Base-by-base conservation (phyloP, 1,140 invertebrate genomes). In the Artemia franciscana region DNA sequence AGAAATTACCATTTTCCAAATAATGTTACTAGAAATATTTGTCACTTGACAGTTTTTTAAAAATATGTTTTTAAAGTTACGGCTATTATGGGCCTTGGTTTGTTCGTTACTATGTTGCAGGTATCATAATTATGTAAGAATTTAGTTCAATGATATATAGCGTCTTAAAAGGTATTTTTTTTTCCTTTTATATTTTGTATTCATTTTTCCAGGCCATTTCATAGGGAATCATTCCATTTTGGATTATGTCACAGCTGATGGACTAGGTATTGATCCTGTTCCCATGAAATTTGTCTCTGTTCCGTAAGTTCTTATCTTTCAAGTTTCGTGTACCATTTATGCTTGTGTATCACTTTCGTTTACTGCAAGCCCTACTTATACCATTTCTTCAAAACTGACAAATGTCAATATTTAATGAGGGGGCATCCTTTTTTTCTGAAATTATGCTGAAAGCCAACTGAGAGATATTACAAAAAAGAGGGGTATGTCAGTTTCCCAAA, bases 151-250 rank as follows among this genome's bases (percentile, higher is more conserved):
- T 51, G 39, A 12, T 51, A 12, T 12, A 51, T 51, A 12, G n/a
- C 9, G 9, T n/a, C 58, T 15, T 9, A 23, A 5, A 12, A 59
- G 5, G 24, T 61, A 12, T 18, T 18, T 18, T 23, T 61, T 23
- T 27, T 59, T 24, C 21, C 60, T 24, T 28, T 24, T 51, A 56
- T 9, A 25, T 24, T 51, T 60, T 59, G 27, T 24, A 59, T 23
- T 63, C 63, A 65, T 61, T 18, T 67, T 70, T 68, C 21, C 69
- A 77, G 77, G 73, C 59, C 77, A 77, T 68, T 78, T 77, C 70
- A 64, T 78, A 28, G 77, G 77, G 5, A 76, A 78, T 66, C 68
- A 77, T 64, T 76, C 76, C 25, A 71, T 78, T 51, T 67, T 78
- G 63, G 73, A 78, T 62, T 69, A 73, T 59, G 66, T 78, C 24